Conservation (phyloP, 2,113 vertebrate species). For the Felis chaus region DNA sequence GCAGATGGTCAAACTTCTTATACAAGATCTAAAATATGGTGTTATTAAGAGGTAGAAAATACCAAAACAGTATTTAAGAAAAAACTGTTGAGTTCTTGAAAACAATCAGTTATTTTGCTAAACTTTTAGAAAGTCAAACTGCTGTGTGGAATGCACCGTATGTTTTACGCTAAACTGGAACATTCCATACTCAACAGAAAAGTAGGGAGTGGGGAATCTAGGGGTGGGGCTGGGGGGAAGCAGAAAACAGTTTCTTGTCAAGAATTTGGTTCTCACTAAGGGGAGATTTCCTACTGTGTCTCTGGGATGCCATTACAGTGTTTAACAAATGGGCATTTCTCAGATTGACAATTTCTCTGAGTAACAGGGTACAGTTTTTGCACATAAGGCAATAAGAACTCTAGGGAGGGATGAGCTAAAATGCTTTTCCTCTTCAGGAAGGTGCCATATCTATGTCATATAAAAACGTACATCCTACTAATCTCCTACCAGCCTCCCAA, state of each 20-base stretch:
- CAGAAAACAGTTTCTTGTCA: slow-evolving; percentile 61
- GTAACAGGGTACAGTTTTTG: slow-evolving; percentile 39
- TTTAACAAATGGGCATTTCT: slow-evolving; percentile 55
- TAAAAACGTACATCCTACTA: slow-evolving; percentile 56
- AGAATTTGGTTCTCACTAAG: slow-evolving; percentile 60
- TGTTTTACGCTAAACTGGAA: slow-evolving; percentile 49
- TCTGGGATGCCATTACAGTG: slow-evolving; percentile 50
- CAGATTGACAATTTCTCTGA: slow-evolving; percentile 41
- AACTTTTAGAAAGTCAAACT: slow-evolving; percentile 76
- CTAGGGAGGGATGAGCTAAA: not conserved
- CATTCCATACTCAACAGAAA: not conserved
- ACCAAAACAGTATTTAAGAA: slow-evolving; percentile 79
- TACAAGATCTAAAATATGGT: slow-evolving; percentile 81
- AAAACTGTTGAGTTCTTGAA: slow-evolving; percentile 74
- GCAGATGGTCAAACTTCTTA: slow-evolving; percentile 83
- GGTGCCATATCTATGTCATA: slow-evolving; percentile 23
- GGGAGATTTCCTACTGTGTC: slow-evolving; percentile 53
- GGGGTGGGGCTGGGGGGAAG: not conserved
- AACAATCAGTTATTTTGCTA: slow-evolving; percentile 73
- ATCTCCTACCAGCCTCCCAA: not conserved
- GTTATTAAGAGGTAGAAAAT: slow-evolving; percentile 87
- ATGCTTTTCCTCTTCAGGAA: slow-evolving; percentile 60
- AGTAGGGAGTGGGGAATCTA: not conserved
- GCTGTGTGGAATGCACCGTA: slow-evolving; percentile 56
- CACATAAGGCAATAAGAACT: slow-evolving; percentile 72